phyloP scores from a whole-genome alignment of 2,888 invertebrate species.

The Bugulina stolonifera region DNA sequence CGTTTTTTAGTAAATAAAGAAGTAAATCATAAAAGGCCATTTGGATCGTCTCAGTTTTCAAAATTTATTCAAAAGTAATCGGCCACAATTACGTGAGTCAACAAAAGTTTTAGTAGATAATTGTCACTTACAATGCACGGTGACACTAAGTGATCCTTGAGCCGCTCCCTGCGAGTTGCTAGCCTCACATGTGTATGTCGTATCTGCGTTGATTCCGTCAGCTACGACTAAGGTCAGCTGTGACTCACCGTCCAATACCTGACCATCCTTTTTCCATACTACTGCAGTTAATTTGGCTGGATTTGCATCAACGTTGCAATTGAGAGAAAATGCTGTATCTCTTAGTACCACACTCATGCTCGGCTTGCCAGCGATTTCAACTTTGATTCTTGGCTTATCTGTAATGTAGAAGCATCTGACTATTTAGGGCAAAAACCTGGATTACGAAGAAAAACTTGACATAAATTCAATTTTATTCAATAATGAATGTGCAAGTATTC shows the following conservation, averaged over 20 bases:
- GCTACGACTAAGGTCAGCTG: not conserved
- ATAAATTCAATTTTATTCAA: too few relatives aligned
- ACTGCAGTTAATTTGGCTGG: not conserved
- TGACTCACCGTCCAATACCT: not conserved
- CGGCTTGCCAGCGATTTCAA: not conserved
- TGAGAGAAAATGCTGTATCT: not conserved
- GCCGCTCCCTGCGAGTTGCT: not conserved
- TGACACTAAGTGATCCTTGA: not conserved
- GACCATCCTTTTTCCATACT: not conserved
- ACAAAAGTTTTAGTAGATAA: not conserved
- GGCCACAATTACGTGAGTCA: not conserved
- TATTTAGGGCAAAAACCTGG: too few relatives aligned
- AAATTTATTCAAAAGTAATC: not conserved
- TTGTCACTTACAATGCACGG: slow-evolving; percentile 14
- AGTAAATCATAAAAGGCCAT: not conserved
- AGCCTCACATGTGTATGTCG: not conserved
- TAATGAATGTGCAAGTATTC: too few relatives aligned
- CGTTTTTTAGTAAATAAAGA: too few relatives aligned
- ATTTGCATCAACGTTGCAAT: not conserved
- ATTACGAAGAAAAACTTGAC: too few relatives aligned
- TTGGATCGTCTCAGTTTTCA: not conserved
- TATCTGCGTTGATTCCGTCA: not conserved
- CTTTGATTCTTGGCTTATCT: not conserved
- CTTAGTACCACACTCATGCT: not conserved
- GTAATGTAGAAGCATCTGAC: too few relatives aligned